These are phyloP conservation scores for Noturus placidus DNA, from an alignment of 2,113 vertebrate genomes.

Conservation along the genomic window DNA sequence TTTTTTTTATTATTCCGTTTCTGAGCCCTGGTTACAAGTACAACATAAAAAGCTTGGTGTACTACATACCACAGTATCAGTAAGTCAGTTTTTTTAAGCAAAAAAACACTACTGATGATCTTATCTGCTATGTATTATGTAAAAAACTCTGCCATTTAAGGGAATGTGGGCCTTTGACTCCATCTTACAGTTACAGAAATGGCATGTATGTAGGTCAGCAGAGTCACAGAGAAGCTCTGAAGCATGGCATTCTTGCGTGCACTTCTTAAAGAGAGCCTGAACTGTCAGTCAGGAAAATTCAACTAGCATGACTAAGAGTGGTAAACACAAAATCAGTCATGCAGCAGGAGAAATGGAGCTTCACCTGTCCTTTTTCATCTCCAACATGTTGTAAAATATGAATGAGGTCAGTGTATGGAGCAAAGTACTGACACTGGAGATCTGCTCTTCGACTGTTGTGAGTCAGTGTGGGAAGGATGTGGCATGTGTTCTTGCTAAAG, in stretches of 20 bases:
- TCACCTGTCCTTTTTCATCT: neutral
- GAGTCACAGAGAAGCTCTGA: neutral
- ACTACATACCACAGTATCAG: neutral
- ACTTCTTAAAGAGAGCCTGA: neutral
- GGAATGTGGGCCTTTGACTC: neutral
- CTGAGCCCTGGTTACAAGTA: neutral
- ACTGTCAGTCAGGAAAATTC: neutral
- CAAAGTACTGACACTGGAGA: neutral
- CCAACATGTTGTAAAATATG: neutral
- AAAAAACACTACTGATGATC: neutral
- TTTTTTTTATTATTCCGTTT: neutral
- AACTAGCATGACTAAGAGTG: neutral
- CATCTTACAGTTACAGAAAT: neutral
- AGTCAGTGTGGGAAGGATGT: neutral
- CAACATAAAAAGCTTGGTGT: neutral
- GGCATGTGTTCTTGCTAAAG: too few relatives aligned
- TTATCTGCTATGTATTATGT: neutral
- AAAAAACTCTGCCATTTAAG: neutral
- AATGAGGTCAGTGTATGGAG: neutral
- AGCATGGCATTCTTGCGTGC: neutral
- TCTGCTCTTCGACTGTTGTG: neutral
- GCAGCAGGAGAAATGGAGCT: neutral
- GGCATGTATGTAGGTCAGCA: conserved; percentile 13
- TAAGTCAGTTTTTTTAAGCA: neutral
- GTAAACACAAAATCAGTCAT: neutral